Base-by-base conservation (phyloP, 2,797 vertebrate species). In the Bryconaethiops microstoma region DNA sequence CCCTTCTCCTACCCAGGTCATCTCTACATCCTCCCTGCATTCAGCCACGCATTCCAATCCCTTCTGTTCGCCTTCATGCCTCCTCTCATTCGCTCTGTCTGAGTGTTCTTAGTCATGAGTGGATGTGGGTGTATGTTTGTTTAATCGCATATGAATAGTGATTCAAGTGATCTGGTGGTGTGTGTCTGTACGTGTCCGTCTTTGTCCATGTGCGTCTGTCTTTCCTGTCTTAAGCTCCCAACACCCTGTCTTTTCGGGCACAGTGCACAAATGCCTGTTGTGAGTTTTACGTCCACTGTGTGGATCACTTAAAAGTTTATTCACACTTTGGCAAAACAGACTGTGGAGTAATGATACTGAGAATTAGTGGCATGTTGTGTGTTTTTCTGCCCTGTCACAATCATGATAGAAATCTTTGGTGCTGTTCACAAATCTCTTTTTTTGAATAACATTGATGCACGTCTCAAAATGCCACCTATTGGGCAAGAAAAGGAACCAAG, bases 1-100 rank as follows among this genome's bases (percentile, higher is more conserved):
- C 80, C 85, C 84, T 83, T 85, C 91, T 87, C 55, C 82, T 89
- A 70, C 86, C 65, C 92, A 94, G 93, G 92, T 95, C 92, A 93
- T 84, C 64, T 79, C 79, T 80, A 83, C 81, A 81, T 88, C 89
- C 80, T 84, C 65, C 75, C 54, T 86, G 86, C 89, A 82, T 89
- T 88, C 85, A 88, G 76, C 54, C 65, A 73, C 82, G 82, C 59
- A 75, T 82, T 85, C 75, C 76, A 77, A 39, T 62, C 62, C 74
- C 39, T 40, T 65, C 76, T 78, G 77, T 73, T 73, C 29, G 70
- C 2, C 67, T 23, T 52, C 73, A 45, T 80, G 62, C 63, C 5
- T 76, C 3, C 2, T 84, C 71, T 77, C 75, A 71, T 72, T 71
- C 39, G 39, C 12, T 73, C n/a, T 88, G 52, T 82, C 60, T 74